Percentiles rank a stretch among this genome's conserved stretches.
These are phyloP conservation scores for Chaunax sp. DNA, from an alignment of 2,797 vertebrate genomes.

Conservation along the genomic window DNA sequence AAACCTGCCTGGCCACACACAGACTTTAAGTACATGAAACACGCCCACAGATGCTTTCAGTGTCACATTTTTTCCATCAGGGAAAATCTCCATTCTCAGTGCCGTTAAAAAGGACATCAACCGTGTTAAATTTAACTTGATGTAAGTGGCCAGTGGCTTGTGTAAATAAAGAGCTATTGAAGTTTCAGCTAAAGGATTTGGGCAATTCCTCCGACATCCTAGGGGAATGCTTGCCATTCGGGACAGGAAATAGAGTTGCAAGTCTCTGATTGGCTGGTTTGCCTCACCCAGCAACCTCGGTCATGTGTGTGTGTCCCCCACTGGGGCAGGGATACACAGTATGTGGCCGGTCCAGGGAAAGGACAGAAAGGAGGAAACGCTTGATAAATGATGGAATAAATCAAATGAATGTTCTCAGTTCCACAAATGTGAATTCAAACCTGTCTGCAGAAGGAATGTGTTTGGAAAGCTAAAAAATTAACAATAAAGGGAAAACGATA, in stretches of 20 bases:
- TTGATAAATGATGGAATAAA: conserved; percentile 3
- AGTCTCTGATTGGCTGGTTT: conserved; percentile 60
- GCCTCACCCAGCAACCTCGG: conserved; percentile 54
- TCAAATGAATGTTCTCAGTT: neutral
- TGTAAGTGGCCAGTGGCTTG: conserved; percentile 5
- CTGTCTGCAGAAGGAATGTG: neutral
- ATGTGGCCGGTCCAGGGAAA: conserved; percentile 26
- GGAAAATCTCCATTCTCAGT: neutral
- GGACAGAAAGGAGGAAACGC: conserved; percentile 2
- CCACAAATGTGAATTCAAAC: no score
- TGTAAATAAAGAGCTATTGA: conserved; percentile 41
- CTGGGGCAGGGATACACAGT: conserved; percentile 43
- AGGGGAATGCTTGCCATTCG: conserved; percentile 49
- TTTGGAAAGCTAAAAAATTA: neutral
- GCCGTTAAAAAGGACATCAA: neutral
- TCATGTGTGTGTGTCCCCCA: conserved; percentile 63
- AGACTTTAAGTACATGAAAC: neutral
- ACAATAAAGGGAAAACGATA: conserved; percentile 16
- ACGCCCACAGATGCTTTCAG: neutral
- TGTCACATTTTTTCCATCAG: conserved; percentile 7
- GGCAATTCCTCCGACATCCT: conserved; percentile 45
- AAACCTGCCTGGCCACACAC: conserved; percentile 10
- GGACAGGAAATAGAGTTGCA: conserved; percentile 73
- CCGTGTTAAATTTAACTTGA: conserved; percentile 1
- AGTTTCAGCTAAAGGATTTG: conserved; percentile 22